Evolutionary conservation across 2,888 invertebrate genomes (phyloP).

Genomic region (Pemphredon lugubris): DNA sequence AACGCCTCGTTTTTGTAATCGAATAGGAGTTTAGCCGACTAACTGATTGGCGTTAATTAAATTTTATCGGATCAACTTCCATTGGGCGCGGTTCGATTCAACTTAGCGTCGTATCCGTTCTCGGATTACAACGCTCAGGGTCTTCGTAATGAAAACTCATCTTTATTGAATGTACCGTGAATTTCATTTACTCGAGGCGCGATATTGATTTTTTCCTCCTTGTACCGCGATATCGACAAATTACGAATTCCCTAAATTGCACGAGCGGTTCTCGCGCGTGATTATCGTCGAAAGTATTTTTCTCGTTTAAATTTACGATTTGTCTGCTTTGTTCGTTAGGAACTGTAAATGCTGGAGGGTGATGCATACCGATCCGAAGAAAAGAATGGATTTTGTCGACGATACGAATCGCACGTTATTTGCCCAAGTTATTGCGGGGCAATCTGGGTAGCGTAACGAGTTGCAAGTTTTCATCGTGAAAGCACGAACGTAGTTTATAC

Average conservation of each 20-base stretch:
- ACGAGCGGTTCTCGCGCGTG: too few relatives aligned
- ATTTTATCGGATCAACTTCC: conserved; percentile 54
- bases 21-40: conserved; percentile 32
- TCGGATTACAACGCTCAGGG: conserved; percentile 17
- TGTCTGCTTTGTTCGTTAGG: too few relatives aligned
- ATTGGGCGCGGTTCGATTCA: conserved; percentile 37
- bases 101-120: conserved; percentile 7
- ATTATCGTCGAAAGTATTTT: too few relatives aligned
- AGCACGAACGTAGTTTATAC: conserved; percentile 52
- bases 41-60: conserved; percentile 65
- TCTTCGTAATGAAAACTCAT: conserved; percentile 25
- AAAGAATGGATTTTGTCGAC: neutral
- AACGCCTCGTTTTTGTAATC: conserved; percentile 24
- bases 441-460: too few relatives aligned
- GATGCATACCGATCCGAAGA: neutral
- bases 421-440: neutral
- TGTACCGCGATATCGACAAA: too few relatives aligned
- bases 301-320: too few relatives aligned
- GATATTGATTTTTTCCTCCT: too few relatives aligned
- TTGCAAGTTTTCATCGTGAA: too few relatives aligned
- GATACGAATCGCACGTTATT: neutral
- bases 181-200: neutral
- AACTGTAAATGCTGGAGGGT: too few relatives aligned
- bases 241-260: too few relatives aligned
- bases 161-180: conserved; percentile 29